Evolutionary conservation across 2,113 vertebrate genomes (phyloP).

Genomic region (Nannospalax galili): DNA sequence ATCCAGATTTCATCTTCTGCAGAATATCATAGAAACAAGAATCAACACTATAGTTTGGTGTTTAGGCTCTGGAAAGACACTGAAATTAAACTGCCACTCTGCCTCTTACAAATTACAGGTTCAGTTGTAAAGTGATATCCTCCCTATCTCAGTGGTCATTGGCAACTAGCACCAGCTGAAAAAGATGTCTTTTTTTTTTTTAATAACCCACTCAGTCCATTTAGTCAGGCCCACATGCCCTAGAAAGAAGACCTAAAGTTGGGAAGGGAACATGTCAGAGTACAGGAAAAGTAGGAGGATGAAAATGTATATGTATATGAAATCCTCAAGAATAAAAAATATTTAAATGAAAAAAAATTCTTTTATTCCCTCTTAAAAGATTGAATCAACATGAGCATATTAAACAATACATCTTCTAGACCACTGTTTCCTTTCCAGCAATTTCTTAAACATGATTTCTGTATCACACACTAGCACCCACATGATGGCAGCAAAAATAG

Average conservation of each 20-base stretch:
- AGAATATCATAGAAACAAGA: not conserved
- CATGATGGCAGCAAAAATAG: constrained; percentile 62
- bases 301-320: not conserved
- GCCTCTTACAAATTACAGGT: not conserved
- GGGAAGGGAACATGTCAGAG: not conserved
- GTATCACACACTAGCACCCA: constrained; percentile 2
- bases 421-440: not conserved
- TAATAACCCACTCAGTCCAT: not conserved
- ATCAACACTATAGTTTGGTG: not conserved
- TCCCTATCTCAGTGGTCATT: not conserved
- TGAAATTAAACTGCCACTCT: not conserved
- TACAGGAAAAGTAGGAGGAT: not conserved
- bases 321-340: not conserved
- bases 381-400: not conserved
- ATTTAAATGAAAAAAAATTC: not conserved
- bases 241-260: not conserved
- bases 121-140: fast-evolving
- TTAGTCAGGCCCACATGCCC: not conserved
- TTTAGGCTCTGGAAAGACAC: not conserved
- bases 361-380: not conserved
- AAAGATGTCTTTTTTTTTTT: not conserved
- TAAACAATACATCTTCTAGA: not conserved
- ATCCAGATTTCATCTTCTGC: not conserved
- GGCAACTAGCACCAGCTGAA: not conserved
- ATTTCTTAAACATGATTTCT: not conserved